Percentiles rank a stretch among this genome's conserved stretches.
These are phyloP conservation scores for Heliconius hortense DNA, from an alignment of 2,888 invertebrate genomes.

Conservation along the genomic window DNA sequence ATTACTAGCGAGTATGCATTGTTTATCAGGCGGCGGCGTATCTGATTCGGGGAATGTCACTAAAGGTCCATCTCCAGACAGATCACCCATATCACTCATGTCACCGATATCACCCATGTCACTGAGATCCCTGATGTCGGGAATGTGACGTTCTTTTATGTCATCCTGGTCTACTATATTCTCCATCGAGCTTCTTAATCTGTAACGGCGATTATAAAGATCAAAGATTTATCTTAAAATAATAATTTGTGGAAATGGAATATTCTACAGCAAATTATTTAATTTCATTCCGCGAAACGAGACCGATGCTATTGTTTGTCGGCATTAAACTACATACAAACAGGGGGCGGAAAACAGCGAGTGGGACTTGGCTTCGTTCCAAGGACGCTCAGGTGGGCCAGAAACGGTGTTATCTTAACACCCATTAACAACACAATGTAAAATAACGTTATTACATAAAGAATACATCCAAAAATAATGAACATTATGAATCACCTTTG, in stretches of 20 bases:
- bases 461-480: constrained; percentile 41
- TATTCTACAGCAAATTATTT: constrained; percentile 26
- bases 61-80: constrained; percentile 83
- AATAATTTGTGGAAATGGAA: constrained; percentile 8
- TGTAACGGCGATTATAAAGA: constrained; percentile 7
- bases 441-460: constrained; percentile 47
- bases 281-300: constrained; percentile 54
- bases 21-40: constrained; percentile 84
- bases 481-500: constrained; percentile 60
- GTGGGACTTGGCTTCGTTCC: constrained; percentile 74
- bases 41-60: constrained; percentile 92
- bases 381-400: constrained; percentile 78
- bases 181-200: constrained; percentile 87
- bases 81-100: constrained; percentile 76
- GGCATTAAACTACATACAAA: constrained; percentile 77
- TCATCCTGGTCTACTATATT: constrained; percentile 87
- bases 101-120: constrained; percentile 77
- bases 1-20: constrained; percentile 73
- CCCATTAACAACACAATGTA: constrained; percentile 56
- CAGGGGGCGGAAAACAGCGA: constrained; percentile 67
- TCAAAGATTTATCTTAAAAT: neutral
- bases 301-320: constrained; percentile 77
- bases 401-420: constrained; percentile 61
- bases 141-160: constrained; percentile 68
- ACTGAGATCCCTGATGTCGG: constrained; percentile 75